Conservation (phyloP, 2,888 invertebrate genomes). For the Eutolmus rufibarbis region DNA sequence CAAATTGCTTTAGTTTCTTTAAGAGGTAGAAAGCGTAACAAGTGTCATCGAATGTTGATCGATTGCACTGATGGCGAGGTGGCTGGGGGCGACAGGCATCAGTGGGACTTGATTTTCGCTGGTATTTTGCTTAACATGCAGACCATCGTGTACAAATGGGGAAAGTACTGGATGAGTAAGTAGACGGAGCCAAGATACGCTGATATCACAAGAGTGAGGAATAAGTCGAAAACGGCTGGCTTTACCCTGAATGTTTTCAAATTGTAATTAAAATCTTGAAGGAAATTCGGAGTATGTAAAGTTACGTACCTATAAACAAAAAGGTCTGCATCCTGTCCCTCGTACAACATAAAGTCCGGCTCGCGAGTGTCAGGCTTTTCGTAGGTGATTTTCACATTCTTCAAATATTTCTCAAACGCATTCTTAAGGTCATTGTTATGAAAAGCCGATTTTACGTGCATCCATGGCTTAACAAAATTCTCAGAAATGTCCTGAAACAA, state of each 20-base stretch:
- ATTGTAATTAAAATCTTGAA: background rate
- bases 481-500: constrained; percentile 74
- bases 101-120: background rate
- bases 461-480: constrained; percentile 76
- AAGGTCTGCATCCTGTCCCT: constrained; percentile 78
- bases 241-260: constrained; percentile 76
- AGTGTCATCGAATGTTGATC: background rate
- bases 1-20: constrained; percentile 28
- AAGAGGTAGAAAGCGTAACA: constrained; percentile 36
- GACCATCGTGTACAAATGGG: constrained; percentile 71
- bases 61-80: constrained; percentile 11
- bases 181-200: constrained; percentile 87
- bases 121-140: constrained; percentile 63
- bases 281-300: background rate
- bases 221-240: constrained; percentile 96
- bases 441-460: constrained; percentile 73
- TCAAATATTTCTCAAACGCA: constrained; percentile 76
- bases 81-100: background rate
- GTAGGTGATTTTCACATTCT: constrained; percentile 75
- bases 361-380: constrained; percentile 84
- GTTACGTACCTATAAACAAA: constrained; percentile 87
- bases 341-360: constrained; percentile 92
- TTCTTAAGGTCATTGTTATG: constrained; percentile 76
- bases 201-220: constrained; percentile 85
- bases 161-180: constrained; percentile 77